Conservation (phyloP, 2,888 invertebrate species). For the Conistra vaccinii region DNA sequence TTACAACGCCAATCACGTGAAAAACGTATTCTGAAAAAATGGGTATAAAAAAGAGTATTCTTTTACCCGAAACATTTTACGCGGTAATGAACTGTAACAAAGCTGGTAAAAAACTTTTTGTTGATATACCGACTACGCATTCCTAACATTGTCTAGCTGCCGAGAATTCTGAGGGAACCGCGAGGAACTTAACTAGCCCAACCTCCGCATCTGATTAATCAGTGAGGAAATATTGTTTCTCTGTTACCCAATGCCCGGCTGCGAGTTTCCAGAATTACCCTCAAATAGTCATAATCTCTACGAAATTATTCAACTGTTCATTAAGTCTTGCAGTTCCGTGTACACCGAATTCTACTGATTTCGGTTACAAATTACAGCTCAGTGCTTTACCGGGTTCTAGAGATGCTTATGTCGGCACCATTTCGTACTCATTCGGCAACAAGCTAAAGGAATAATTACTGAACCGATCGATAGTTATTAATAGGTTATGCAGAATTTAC, state of each 20-base stretch:
- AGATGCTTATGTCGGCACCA: slow-evolving; percentile 3
- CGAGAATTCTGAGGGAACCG: slow-evolving; percentile 25
- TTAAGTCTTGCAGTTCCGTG: slow-evolving; percentile 9
- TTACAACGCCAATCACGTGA: slow-evolving; percentile 25
- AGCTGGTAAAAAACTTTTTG: slow-evolving; percentile 30
- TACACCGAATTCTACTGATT: slow-evolving; percentile 21
- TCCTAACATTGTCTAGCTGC: slow-evolving; percentile 16
- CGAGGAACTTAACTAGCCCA: slow-evolving; percentile 38
- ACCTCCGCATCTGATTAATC: slow-evolving; percentile 58
- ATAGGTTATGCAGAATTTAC: slow-evolving; percentile 33
- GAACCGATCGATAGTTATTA: slow-evolving; percentile 44
- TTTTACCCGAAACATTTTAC: slow-evolving; percentile 21
- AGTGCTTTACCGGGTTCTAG: slow-evolving; percentile 15
- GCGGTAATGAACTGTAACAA: slow-evolving; percentile 27
- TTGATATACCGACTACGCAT: slow-evolving; percentile 19
- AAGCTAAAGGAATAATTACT: slow-evolving; percentile 42
- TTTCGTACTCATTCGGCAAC: slow-evolving; percentile 4
- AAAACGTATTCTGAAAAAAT: slow-evolving; percentile 11
- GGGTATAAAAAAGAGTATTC: not conserved
- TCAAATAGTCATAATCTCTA: slow-evolving; percentile 32
- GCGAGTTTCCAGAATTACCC: slow-evolving; percentile 17
- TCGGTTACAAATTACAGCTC: slow-evolving; percentile 3
- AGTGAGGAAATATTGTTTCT: slow-evolving; percentile 49
- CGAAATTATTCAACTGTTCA: slow-evolving; percentile 33
- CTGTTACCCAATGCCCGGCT: slow-evolving; percentile 8